These are phyloP conservation scores for Galerucella calmariensis DNA, from an alignment of 2,888 invertebrate genomes.

Conservation along the genomic window DNA sequence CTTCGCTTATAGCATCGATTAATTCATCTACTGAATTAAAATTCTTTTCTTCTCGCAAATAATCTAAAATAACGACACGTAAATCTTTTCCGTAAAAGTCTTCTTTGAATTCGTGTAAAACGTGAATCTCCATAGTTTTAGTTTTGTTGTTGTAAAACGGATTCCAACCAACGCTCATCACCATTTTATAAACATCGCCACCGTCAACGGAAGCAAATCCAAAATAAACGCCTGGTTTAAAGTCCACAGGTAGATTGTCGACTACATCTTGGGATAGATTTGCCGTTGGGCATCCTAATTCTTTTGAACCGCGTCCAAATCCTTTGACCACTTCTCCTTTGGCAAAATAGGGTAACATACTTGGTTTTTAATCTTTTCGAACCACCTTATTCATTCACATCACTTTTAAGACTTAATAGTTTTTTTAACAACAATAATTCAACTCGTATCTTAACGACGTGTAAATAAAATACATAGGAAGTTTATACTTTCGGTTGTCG, in stretches of 20 bases:
- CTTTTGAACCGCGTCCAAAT: conserved; percentile 96
- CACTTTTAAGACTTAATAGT: too few relatives aligned
- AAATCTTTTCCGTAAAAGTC: conserved; percentile 90
- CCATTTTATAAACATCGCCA: conserved; percentile 86
- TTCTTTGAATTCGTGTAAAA: conserved; percentile 81
- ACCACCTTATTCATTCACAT: neutral
- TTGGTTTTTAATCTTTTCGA: neutral
- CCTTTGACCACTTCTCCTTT: conserved; percentile 88
- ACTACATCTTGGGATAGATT: conserved; percentile 86
- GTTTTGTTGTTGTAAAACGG: conserved; percentile 92
- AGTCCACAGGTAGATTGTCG: conserved; percentile 75
- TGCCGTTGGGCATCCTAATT: conserved; percentile 94
- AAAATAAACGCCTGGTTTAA: conserved; percentile 90
- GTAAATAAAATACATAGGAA: too few relatives aligned
- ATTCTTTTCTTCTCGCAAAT: conserved; percentile 84
- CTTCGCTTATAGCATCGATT: conserved; percentile 80
- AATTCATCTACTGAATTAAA: conserved; percentile 82
- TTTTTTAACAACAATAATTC: too few relatives aligned
- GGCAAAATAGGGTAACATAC: conserved; percentile 75
- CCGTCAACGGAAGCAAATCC: conserved; percentile 89
- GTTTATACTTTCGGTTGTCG: too few relatives aligned
- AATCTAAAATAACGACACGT: conserved; percentile 84
- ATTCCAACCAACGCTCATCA: conserved; percentile 96
- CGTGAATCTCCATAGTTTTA: conserved; percentile 95
- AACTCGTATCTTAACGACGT: too few relatives aligned